Conservation (phyloP, 1,140 invertebrate species). For the Leptopilina boulardi region DNA sequence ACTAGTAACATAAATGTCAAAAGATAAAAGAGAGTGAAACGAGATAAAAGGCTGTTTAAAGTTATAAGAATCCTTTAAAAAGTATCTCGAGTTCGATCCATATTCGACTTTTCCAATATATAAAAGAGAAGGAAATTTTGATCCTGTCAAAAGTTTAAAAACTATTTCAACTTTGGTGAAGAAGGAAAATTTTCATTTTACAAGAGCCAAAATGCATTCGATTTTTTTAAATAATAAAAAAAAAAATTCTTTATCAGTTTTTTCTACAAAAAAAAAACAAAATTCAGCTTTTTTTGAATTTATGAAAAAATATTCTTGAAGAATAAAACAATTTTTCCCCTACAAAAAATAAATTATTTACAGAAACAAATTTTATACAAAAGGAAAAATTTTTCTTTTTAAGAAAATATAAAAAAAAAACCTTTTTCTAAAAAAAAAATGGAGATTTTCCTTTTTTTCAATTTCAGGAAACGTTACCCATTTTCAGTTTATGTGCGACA, state of each 20-base stretch:
- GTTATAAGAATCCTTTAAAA: background rate
- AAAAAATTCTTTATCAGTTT: too few relatives aligned
- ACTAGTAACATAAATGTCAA: background rate
- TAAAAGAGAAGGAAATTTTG: background rate
- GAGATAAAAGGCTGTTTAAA: slow-evolving; percentile 14
- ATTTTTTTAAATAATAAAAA: too few relatives aligned
- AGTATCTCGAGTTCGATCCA: slow-evolving; percentile 6
- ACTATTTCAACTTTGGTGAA: background rate
- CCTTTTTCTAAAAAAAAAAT: too few relatives aligned
- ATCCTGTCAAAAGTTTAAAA: slow-evolving; percentile 13
- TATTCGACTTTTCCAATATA: background rate
- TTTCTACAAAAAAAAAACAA: too few relatives aligned
- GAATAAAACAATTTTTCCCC: too few relatives aligned
- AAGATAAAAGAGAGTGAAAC: background rate
- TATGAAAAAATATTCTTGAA: too few relatives aligned
- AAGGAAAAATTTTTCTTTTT: too few relatives aligned
- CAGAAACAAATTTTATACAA: too few relatives aligned
- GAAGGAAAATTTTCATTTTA: background rate
- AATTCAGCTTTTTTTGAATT: too few relatives aligned
- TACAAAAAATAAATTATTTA: too few relatives aligned
- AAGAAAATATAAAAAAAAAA: too few relatives aligned
- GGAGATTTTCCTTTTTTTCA: background rate
- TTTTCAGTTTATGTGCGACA: slow-evolving; percentile 1
- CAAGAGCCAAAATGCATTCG: background rate
- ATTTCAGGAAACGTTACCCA: background rate